Evolutionary conservation across 2,113 vertebrate species (phyloP), one percentile per base, ranked within the genome.

Genomic region (Orthonyx spaldingii): DNA sequence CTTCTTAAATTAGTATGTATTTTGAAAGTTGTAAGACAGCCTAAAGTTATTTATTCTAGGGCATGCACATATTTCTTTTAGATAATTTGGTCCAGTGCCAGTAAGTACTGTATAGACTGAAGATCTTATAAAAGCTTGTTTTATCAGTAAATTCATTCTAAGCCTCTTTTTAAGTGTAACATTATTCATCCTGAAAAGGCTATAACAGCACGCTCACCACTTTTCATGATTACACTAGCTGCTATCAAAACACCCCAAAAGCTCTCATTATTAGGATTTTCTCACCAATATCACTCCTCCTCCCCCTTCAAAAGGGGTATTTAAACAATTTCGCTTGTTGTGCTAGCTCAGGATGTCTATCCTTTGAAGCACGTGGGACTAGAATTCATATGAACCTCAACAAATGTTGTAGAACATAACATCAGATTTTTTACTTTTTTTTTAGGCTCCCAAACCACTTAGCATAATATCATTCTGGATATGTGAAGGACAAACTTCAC

Each of bases 141-240:
- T 96, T 94, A 96, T 91, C 82, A 95, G 76, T 91, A 96, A 96
- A 97, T 96, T 97, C 74, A 95, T 96, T 80, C 88, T 64, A 78
- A 87, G 60, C 44, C 59, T 91, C 75, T 93, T 96, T 93, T 96
- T 95, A 97, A 97, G 94, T 94, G 50, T 87, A 94, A 89, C 96
- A 86, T 96, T 94, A 96, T 97, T 97, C 94, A 96, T 96, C 91
- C 90, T 92, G 89, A 74, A 96, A 96, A 97, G 93, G 68, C 94
- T 80, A 13, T 46, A 89, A 79, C 44, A 93, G 78, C 42, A n/a
- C 6, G 9, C 52, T 85, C 49, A 61, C 91, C 63, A 50, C 55
- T 76, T 82, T 22, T 21, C 85, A 74, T 57, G 6, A 61, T 83
- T 91, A 74, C 20, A 47, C n/a, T 65, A 88, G 50, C 85, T 69